Percentiles rank a stretch among this genome's conserved stretches.
phyloP scores from a whole-genome alignment of 1,140 invertebrate species.

The Plutomurus gul region DNA sequence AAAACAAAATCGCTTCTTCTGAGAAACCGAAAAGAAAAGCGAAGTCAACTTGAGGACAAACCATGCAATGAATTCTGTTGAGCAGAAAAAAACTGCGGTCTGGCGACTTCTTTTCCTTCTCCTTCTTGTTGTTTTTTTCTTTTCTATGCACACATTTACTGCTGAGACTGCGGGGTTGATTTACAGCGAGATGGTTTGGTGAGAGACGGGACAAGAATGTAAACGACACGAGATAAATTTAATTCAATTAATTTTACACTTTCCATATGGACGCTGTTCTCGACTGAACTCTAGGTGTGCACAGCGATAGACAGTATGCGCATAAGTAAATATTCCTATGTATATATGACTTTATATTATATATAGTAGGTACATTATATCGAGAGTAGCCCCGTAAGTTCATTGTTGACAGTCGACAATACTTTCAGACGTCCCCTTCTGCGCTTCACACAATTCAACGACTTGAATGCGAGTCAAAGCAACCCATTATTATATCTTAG shows the following conservation, averaged over 20 bases:
- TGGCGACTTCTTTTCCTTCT: background rate
- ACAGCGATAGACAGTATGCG: background rate
- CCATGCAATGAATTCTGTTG: background rate
- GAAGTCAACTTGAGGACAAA: background rate
- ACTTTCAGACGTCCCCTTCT: no score
- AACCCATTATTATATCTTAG: no score
- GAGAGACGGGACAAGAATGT: background rate
- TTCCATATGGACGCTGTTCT: background rate
- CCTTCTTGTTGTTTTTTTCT: background rate
- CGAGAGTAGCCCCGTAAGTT: no score
- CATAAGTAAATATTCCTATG: background rate
- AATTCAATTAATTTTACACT: constrained; percentile 14
- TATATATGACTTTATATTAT: background rate
- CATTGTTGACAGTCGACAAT: no score
- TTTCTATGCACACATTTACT: no score
- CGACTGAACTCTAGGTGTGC: background rate
- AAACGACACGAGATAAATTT: constrained; percentile 16
- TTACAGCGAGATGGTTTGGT: background rate
- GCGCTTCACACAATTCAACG: no score
- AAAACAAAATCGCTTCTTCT: constrained; percentile 6
- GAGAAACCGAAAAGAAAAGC: constrained; percentile 13
- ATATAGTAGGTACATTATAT: no score
- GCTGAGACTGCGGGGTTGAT: background rate
- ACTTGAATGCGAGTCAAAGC: no score
- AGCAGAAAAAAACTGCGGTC: constrained; percentile 10